Evolutionary conservation across 1,140 invertebrate genomes (phyloP).

Genomic region (Conus betulinus): DNA sequence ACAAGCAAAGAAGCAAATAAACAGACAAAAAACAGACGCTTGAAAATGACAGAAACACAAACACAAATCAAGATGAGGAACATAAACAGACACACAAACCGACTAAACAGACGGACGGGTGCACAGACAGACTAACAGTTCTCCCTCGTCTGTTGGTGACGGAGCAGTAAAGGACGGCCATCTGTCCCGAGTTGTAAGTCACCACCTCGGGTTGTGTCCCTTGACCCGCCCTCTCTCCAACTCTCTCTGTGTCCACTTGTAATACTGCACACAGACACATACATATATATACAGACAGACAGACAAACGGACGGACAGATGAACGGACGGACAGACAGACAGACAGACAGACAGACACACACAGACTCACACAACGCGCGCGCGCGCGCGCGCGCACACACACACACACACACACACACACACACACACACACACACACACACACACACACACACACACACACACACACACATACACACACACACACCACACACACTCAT

Average conservation of each 20-base stretch:
- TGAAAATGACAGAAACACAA: neutral
- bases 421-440: too few species aligned
- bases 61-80: too few species aligned
- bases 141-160: constrained; percentile 44
- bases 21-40: neutral
- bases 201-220: constrained; percentile 11
- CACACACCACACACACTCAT: too few species aligned
- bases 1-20: too few species aligned
- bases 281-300: neutral
- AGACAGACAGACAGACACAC: too few species aligned
- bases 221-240: neutral
- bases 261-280: neutral
- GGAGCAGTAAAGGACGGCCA: constrained; percentile 46
- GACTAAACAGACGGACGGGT: neutral
- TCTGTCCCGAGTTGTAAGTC: constrained; percentile 41
- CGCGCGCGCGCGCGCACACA: too few species aligned
- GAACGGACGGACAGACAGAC: too few species aligned
- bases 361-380: too few species aligned
- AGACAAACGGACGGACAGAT: neutral
- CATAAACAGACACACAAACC: neutral
- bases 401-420: too few species aligned
- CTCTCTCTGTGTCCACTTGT: neutral
- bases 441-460: too few species aligned
- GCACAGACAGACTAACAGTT: constrained; percentile 41
- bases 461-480: too few species aligned